phyloP scores from a whole-genome alignment of 2,113 vertebrate genomes.

The Acanthochromis polyacanthus region DNA sequence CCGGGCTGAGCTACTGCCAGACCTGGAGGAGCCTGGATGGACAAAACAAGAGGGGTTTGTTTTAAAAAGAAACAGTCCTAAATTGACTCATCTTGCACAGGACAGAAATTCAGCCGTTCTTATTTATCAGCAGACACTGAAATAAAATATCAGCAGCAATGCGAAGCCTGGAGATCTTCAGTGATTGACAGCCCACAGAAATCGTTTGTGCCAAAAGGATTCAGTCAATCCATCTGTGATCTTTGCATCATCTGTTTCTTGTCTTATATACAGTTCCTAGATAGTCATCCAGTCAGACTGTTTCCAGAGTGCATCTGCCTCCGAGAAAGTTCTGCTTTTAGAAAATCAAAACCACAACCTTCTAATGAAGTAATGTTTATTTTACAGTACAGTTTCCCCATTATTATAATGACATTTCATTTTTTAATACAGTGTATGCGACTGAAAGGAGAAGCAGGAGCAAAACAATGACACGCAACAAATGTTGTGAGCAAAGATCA shows the following conservation, averaged over 20 bases:
- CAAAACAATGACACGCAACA: constrained; percentile 18
- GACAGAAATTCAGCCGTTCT: neutral
- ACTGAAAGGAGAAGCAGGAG: constrained; percentile 8
- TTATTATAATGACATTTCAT: neutral
- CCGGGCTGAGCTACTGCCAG: constrained; percentile 65
- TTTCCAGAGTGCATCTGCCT: neutral
- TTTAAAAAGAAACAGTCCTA: neutral
- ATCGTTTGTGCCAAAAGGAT: neutral
- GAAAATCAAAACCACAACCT: neutral
- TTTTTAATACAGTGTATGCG: constrained; percentile 4
- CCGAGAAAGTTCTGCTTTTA: neutral
- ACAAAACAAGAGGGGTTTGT: neutral
- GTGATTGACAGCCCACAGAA: too few relatives aligned
- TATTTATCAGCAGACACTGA: neutral
- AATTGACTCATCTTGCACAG: neutral
- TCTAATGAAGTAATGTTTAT: neutral
- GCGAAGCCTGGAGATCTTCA: neutral
- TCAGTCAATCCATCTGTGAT: constrained; percentile 6
- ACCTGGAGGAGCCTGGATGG: constrained; percentile 73
- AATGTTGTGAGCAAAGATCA: constrained; percentile 40
- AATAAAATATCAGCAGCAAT: neutral
- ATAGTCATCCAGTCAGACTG: constrained; percentile 1
- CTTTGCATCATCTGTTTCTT: constrained; percentile 4
- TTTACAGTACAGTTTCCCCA: neutral
- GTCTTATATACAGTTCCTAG: neutral